Base-by-base conservation (phyloP, 2,888 invertebrate species). In the Nomada fabriciana region DNA sequence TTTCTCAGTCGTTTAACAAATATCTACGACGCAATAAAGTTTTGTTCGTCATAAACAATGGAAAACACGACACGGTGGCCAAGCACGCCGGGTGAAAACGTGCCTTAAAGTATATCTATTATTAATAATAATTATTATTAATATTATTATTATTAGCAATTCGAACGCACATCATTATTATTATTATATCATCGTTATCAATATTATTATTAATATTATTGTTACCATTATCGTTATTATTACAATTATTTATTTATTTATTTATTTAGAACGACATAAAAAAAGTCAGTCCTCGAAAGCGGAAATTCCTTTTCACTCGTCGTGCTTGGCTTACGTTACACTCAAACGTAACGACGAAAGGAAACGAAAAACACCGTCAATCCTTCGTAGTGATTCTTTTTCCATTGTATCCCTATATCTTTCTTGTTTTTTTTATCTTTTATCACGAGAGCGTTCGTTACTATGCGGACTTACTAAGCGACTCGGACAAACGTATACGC, bases 221-320 rank as follows among this genome's bases (percentile, higher is more conserved):
- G 53, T 75, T 71, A 79, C n/a, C 57, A 69, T 79, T 76, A 79
- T 36, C 52, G 52, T 79, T 78, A 80, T 68, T 15, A 59, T 80
- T 73, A 80, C 67, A 68, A 73, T 78, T 80, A 78, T 36, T 77
- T 68, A 63, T 25, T 25, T 68, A 63, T 25, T 25, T 25, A 25
- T 77, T 80, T 77, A 77, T 68, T 80, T 78, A 72, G 67, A 80
- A 80, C 63, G 80, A 80, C 72, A 78, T 73, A 64, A 80, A 72
- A 70, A 81, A 79, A 74, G 73, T 81, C 81, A 81, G 79, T 81
- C 79, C 79, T 74, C 64, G 59, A 79, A 80, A 80, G 80, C 80
- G 43, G 29, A 78, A 67, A 59, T 78, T 60, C 43, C n/a, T 42
- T 57, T 50, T 71, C 65, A 60, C 52, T 61, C 78, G 52, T 29